Percentiles rank a stretch among this genome's conserved stretches.
Conservation (phyloP, 2,888 invertebrate species). For the Tiphia femorata region DNA sequence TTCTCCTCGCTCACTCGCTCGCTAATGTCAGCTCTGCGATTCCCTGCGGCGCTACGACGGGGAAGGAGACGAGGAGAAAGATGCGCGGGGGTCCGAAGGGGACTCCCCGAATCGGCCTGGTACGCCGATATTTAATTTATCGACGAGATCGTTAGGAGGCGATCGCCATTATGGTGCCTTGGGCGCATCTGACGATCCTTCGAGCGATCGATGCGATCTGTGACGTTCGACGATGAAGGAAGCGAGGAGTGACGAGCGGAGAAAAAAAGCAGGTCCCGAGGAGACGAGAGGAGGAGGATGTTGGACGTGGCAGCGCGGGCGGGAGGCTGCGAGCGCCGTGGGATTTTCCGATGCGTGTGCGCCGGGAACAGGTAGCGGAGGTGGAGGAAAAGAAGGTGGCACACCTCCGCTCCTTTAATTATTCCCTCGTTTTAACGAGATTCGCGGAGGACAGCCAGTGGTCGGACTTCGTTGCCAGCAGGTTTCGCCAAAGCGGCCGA, state of each 20-base stretch:
- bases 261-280: conserved; percentile 10
- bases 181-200: conserved; percentile 22
- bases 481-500: too few relatives aligned
- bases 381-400: too few relatives aligned
- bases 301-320: too few relatives aligned
- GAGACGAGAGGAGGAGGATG: conserved; percentile 1
- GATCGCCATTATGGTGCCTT: conserved; percentile 41
- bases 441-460: too few relatives aligned
- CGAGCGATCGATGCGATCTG: conserved; percentile 17
- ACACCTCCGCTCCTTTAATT: too few relatives aligned
- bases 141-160: conserved; percentile 51
- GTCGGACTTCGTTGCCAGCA: too few relatives aligned
- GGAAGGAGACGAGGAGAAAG: conserved; percentile 2
- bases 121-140: conserved; percentile 56
- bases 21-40: not conserved
- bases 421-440: too few relatives aligned
- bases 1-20: not conserved
- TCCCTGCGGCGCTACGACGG: not conserved
- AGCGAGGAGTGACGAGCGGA: conserved; percentile 12
- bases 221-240: conserved; percentile 2
- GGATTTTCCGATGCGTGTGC: not conserved
- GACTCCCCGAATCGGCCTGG: conserved; percentile 9
- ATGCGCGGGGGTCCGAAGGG: not conserved
- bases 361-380: not conserved
- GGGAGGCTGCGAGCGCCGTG: not conserved